phyloP scores from a whole-genome alignment of 2,113 vertebrate species.

The Tautogolabrus adspersus region DNA sequence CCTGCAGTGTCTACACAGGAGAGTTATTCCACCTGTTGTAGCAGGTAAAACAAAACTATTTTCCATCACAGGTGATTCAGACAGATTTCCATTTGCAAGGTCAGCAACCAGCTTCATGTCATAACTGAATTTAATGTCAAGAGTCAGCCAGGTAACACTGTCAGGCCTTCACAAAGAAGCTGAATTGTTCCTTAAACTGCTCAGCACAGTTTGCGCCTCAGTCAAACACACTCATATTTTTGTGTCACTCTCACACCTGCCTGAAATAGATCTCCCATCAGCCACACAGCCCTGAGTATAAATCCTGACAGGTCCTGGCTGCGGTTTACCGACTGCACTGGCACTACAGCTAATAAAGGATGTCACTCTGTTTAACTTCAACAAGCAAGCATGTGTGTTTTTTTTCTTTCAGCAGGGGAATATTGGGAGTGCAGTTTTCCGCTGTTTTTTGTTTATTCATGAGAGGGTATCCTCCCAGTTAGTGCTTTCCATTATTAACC shows the following conservation, averaged over 20 bases:
- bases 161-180: constrained; percentile 37
- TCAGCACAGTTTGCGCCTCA: constrained; percentile 17
- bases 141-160: constrained; percentile 40
- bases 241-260: constrained; percentile 63
- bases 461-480: constrained; percentile 70
- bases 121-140: constrained; percentile 6
- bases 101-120: constrained; percentile 22
- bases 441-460: constrained; percentile 79
- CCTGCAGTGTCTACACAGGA: background rate
- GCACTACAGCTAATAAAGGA: constrained; percentile 65
- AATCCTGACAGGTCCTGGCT: constrained; percentile 61
- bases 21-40: background rate
- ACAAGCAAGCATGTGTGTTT: constrained; percentile 29
- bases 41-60: constrained; percentile 26
- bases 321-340: constrained; percentile 49
- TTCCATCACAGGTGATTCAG: constrained; percentile 26
- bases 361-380: constrained; percentile 65
- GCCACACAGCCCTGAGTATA: constrained; percentile 41
- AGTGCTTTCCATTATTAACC: constrained; percentile 77
- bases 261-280: constrained; percentile 58
- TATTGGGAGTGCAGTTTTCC: constrained; percentile 80
- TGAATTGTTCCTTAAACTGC: constrained; percentile 37
- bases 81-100: constrained; percentile 32
- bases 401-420: constrained; percentile 67
- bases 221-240: constrained; percentile 39